Evolutionary conservation across 2,888 invertebrate species (phyloP).

Genomic region (Zootermopsis nevadensis): DNA sequence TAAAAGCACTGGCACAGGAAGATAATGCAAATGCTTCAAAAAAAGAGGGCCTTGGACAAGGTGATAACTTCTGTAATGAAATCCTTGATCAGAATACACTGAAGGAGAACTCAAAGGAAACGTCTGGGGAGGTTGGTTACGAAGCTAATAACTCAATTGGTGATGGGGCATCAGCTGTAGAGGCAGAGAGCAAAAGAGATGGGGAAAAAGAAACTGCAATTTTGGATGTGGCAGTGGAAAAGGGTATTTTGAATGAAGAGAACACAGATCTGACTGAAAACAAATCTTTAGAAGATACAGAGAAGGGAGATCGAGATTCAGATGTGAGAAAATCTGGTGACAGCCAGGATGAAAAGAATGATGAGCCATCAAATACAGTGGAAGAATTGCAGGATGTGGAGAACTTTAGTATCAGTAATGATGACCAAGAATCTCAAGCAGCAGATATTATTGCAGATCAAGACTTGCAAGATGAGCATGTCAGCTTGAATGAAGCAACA

Average conservation of each 20-base stretch:
- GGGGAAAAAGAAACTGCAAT: background rate
- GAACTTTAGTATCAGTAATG: background rate
- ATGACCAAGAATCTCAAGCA: background rate
- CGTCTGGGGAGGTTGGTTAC: background rate
- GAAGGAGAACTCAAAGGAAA: background rate
- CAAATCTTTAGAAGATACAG: constrained; percentile 5
- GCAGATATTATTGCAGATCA: background rate
- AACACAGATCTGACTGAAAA: background rate
- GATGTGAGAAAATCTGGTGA: background rate
- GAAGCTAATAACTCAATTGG: background rate
- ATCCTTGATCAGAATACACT: background rate
- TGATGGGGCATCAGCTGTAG: background rate
- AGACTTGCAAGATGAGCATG: background rate
- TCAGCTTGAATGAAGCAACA: background rate
- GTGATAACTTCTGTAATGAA: background rate
- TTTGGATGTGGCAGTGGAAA: constrained; percentile 6
- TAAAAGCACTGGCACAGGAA: background rate
- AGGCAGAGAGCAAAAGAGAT: background rate
- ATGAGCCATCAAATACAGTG: constrained; percentile 4
- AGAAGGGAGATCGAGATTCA: background rate
- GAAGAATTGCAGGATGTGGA: background rate
- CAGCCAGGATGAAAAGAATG: background rate
- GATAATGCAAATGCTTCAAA: background rate
- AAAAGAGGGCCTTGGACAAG: background rate
- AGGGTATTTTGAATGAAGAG: constrained; percentile 10